A percentile compares a stretch with the other conserved stretches of the same genome.
Conservation (phyloP, 2,888 invertebrate species). For the Camptogramma bilineatum region DNA sequence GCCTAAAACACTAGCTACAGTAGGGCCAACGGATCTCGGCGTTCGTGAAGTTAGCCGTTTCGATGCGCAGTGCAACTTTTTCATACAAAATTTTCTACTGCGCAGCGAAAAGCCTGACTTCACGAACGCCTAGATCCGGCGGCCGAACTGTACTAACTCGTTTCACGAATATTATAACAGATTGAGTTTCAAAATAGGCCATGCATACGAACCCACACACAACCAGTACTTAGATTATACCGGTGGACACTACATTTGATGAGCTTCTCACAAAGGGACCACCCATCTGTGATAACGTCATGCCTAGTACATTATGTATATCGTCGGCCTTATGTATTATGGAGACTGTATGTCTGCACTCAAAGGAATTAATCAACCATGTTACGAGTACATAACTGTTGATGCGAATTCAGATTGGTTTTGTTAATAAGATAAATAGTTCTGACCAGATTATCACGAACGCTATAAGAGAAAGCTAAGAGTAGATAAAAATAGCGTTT, state of each 20-base stretch:
- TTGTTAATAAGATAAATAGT: background rate
- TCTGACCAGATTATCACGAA: background rate
- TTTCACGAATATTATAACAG: no score
- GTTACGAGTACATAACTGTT: background rate
- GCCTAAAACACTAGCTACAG: no score
- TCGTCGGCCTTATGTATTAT: background rate
- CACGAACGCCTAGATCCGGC: no score
- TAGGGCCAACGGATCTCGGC: no score
- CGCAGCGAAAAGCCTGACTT: no score
- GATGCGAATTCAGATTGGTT: constrained; percentile 7
- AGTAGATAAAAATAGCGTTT: no score
- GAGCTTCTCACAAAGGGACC: constrained; percentile 14
- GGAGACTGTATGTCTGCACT: constrained; percentile 5
- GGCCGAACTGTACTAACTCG: no score
- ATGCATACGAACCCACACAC: background rate
- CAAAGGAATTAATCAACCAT: constrained; percentile 18
- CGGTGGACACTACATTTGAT: constrained; percentile 7
- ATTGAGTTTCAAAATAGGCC: no score
- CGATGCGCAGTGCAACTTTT: no score
- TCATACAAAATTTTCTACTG: no score
- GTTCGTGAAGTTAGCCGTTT: no score
- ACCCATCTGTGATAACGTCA: constrained; percentile 11
- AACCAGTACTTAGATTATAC: background rate
- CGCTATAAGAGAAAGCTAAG: background rate
- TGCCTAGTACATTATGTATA: background rate